These are phyloP conservation scores for Microtus californicus DNA, from an alignment of 2,797 vertebrate genomes.

Conservation along the genomic window DNA sequence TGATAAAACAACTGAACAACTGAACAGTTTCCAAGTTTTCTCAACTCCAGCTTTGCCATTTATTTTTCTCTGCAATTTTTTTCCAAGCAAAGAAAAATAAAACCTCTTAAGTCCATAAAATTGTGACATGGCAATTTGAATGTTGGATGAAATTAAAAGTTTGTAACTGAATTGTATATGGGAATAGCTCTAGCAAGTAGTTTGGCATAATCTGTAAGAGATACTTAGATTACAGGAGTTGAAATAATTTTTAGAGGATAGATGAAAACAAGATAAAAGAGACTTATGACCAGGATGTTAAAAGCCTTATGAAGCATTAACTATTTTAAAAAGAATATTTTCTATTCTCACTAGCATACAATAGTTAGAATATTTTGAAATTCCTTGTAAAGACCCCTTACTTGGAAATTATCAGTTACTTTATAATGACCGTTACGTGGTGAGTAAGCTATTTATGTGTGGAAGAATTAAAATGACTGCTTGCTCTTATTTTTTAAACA, in stretches of 20 bases:
- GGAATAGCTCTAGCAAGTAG: conserved; percentile 71
- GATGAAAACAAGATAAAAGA: not conserved
- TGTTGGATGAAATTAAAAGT: conserved; percentile 77
- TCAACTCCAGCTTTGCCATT: conserved; percentile 73
- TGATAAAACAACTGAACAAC: conserved; percentile 84
- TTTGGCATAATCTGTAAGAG: conserved; percentile 73
- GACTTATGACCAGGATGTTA: conserved; percentile 54
- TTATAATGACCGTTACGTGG: not conserved
- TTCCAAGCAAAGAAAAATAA: conserved; percentile 64
- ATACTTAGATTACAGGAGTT: conserved; percentile 34
- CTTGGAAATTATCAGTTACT: too few species aligned
- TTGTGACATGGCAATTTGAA: conserved; percentile 71
- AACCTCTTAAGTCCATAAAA: conserved; percentile 77
- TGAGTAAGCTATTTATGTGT: not conserved
- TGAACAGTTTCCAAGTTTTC: conserved; percentile 83
- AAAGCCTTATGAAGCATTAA: conserved; percentile 63
- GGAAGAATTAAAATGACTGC: not conserved
- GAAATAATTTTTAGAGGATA: conserved; percentile 74
- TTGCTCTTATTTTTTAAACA: conserved; percentile 6
- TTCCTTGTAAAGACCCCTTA: not conserved
- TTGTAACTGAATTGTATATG: conserved; percentile 75
- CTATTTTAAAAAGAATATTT: conserved; percentile 60
- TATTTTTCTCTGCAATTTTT: conserved; percentile 81
- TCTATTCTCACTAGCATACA: conserved; percentile 32
- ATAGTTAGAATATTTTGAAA: conserved; percentile 56